These are phyloP conservation scores for Agelastica alni DNA, from an alignment of 2,888 invertebrate species.

Conservation along the genomic window DNA sequence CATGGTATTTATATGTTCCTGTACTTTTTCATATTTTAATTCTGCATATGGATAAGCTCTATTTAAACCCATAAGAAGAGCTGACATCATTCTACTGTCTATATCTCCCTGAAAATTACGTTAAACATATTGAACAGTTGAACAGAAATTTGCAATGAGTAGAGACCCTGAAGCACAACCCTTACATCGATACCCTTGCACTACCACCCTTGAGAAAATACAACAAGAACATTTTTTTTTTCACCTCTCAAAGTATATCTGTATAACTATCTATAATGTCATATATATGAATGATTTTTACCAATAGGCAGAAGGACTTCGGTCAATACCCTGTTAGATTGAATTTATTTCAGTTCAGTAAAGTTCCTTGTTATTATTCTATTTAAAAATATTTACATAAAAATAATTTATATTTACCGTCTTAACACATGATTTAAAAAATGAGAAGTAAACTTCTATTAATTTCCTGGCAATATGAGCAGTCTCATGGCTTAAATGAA, in stretches of 20 bases:
- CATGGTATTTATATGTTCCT: constrained; percentile 73
- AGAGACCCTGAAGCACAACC: too few relatives aligned
- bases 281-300: too few relatives aligned
- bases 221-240: neutral
- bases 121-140: neutral
- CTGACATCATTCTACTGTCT: constrained; percentile 82
- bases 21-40: constrained; percentile 61
- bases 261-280: too few relatives aligned
- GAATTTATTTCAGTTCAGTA: too few relatives aligned
- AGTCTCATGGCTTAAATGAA: constrained; percentile 75
- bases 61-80: constrained; percentile 80
- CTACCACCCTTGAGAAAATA: too few relatives aligned
- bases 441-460: constrained; percentile 90
- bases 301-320: too few relatives aligned
- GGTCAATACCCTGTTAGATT: too few relatives aligned
- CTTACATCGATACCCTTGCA: too few relatives aligned
- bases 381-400: constrained; percentile 1
- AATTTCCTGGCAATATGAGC: constrained; percentile 78
- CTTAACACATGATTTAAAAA: constrained; percentile 91
- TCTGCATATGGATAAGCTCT: constrained; percentile 84
- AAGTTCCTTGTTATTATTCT: too few relatives aligned
- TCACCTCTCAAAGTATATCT: too few relatives aligned
- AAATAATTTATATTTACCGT: constrained; percentile 59
- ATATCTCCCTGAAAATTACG: constrained; percentile 66
- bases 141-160: neutral